These are phyloP conservation scores for Drosophila nasuta DNA, from an alignment of 1,140 invertebrate species.

Conservation along the genomic window DNA sequence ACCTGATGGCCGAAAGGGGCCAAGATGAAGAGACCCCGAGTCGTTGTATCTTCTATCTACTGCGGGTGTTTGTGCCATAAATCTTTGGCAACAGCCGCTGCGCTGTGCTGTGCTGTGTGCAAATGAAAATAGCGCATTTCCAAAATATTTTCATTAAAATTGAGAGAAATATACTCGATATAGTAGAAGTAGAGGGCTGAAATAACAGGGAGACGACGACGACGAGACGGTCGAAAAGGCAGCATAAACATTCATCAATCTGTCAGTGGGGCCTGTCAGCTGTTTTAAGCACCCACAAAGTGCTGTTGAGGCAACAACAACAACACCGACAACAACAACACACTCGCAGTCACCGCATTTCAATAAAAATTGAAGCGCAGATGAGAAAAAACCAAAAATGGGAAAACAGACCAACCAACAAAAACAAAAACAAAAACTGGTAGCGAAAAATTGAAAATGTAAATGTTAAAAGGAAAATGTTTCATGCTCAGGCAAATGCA, in stretches of 20 bases:
- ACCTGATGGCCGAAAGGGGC: constrained; percentile 34
- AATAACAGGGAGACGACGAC: constrained; percentile 30
- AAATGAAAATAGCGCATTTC: constrained; percentile 78
- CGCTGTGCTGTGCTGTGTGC: constrained; percentile 14
- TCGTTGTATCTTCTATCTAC: neutral
- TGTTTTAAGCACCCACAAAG: constrained; percentile 82
- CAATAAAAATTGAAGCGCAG: constrained; percentile 72
- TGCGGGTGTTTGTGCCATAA: constrained; percentile 51
- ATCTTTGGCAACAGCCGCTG: constrained; percentile 51
- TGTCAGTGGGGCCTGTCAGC: constrained; percentile 82
- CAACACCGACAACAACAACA: constrained; percentile 38
- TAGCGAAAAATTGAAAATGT: constrained; percentile 47
- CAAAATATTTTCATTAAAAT: constrained; percentile 81
- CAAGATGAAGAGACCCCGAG: constrained; percentile 22
- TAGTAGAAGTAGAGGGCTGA: constrained; percentile 31
- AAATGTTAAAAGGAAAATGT: constrained; percentile 54
- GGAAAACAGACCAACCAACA: neutral
- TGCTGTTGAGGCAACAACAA: constrained; percentile 61
- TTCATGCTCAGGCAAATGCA: constrained; percentile 43
- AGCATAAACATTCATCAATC: constrained; percentile 81
- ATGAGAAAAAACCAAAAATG: constrained; percentile 26
- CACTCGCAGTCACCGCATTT: constrained; percentile 32
- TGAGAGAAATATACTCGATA: constrained; percentile 56
- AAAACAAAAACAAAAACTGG: constrained; percentile 20
- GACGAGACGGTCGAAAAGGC: constrained; percentile 22